phyloP scores from a whole-genome alignment of 2,888 invertebrate genomes.

The Apodemia hepburni region DNA sequence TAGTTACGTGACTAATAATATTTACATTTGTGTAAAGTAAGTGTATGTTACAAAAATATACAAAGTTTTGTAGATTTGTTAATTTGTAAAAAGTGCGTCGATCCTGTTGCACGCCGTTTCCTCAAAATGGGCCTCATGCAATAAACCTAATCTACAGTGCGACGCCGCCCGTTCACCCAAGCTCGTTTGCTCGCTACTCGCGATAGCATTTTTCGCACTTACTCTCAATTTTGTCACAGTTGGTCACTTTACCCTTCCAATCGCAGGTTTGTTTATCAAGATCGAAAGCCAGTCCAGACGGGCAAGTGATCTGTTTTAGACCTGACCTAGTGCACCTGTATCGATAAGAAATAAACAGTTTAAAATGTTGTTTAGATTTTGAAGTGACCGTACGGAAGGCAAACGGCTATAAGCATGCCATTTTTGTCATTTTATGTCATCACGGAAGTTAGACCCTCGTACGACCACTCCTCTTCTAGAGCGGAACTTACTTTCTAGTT shows the following conservation, averaged over 20 bases:
- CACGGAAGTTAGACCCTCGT: slow-evolving; percentile 67
- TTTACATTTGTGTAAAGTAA: slow-evolving; percentile 2
- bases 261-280: slow-evolving; percentile 98
- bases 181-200: slow-evolving; percentile 73
- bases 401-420: slow-evolving; percentile 37
- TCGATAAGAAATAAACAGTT: slow-evolving; percentile 78
- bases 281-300: slow-evolving; percentile 98
- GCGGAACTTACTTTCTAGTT: slow-evolving; percentile 93
- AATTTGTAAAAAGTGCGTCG: slow-evolving; percentile 50
- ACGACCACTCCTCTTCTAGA: slow-evolving; percentile 61
- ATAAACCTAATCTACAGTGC: slow-evolving; percentile 73
- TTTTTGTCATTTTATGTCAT: slow-evolving; percentile 37
- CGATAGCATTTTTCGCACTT: slow-evolving; percentile 83
- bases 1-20: slow-evolving; percentile 9
- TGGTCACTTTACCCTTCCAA: slow-evolving; percentile 98
- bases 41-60: slow-evolving; percentile 13
- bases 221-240: slow-evolving; percentile 98
- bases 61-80: slow-evolving; percentile 39
- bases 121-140: slow-evolving; percentile 71
- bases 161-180: slow-evolving; percentile 77
- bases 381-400: slow-evolving; percentile 71
- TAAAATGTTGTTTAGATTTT: slow-evolving; percentile 57
- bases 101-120: slow-evolving; percentile 48
- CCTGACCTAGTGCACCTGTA: slow-evolving; percentile 96
- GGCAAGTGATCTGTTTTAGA: slow-evolving; percentile 98